A percentile compares a stretch with the other conserved stretches of the same genome.
Conservation (phyloP, 2,113 vertebrate genomes). For the Esox niger region DNA sequence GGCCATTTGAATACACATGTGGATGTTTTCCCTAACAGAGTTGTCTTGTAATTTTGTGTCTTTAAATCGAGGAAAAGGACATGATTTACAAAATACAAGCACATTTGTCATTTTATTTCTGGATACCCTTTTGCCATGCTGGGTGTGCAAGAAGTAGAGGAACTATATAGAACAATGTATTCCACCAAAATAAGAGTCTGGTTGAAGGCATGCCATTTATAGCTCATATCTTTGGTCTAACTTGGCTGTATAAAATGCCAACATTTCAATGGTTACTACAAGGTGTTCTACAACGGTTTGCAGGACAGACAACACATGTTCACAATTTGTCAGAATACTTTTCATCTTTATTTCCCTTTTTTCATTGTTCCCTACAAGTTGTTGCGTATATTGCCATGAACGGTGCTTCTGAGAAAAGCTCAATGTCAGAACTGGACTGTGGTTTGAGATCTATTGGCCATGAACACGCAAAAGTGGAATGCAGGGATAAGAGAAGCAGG, state of each 20-base stretch:
- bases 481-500: background rate
- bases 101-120: no score
- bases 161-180: no score
- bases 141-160: no score
- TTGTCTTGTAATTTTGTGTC: no score
- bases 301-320: background rate
- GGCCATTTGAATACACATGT: background rate
- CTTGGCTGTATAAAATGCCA: background rate
- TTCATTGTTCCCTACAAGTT: background rate
- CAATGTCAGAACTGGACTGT: background rate
- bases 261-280: background rate
- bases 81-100: no score
- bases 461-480: slow-evolving; percentile 36
- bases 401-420: background rate
- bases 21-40: background rate
- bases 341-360: no score
- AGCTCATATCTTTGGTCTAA: background rate
- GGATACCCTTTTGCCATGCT: no score
- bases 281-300: background rate
- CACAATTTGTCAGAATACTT: no score
- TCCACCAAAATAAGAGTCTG: no score
- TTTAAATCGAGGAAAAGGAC: no score
- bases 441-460: slow-evolving; percentile 15
- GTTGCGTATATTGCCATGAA: background rate
- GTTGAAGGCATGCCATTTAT: background rate